These are phyloP conservation scores for Euura saliciscinereae DNA, from an alignment of 1,140 invertebrate species.

Conservation along the genomic window DNA sequence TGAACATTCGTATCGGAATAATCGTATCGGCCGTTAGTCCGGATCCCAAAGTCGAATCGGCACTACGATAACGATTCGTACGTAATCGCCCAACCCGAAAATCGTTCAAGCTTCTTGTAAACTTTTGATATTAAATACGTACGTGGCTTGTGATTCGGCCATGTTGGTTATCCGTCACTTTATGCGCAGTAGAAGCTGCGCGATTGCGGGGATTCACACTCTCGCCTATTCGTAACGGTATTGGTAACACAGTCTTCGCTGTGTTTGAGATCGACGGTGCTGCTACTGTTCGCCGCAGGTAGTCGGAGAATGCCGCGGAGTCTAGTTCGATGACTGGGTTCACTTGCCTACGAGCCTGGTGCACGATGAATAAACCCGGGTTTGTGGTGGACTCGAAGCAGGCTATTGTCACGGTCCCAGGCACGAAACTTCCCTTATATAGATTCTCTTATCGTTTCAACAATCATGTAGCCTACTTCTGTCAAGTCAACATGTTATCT, in stretches of 20 bases:
- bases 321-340: no score
- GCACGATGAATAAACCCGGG: no score
- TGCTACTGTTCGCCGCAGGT: no score
- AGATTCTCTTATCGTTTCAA: neutral
- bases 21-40: neutral
- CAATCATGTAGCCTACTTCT: neutral
- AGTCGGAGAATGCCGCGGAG: no score
- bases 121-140: neutral
- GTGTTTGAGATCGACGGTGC: no score
- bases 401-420: neutral
- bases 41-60: neutral
- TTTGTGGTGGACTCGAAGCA: neutral
- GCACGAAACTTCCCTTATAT: neutral
- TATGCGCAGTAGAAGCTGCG: neutral
- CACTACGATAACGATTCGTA: neutral
- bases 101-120: neutral
- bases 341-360: no score
- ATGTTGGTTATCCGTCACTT: slow-evolving; percentile 1
- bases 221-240: no score
- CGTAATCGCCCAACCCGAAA: neutral
- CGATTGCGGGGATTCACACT: no score
- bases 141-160: slow-evolving; percentile 1
- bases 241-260: no score
- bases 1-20: no score
- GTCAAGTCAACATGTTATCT: neutral